A percentile compares a stretch with the other conserved stretches of the same genome.
Evolutionary conservation across 2,888 invertebrate species (phyloP).

Genomic region (Nebria brevicollis): DNA sequence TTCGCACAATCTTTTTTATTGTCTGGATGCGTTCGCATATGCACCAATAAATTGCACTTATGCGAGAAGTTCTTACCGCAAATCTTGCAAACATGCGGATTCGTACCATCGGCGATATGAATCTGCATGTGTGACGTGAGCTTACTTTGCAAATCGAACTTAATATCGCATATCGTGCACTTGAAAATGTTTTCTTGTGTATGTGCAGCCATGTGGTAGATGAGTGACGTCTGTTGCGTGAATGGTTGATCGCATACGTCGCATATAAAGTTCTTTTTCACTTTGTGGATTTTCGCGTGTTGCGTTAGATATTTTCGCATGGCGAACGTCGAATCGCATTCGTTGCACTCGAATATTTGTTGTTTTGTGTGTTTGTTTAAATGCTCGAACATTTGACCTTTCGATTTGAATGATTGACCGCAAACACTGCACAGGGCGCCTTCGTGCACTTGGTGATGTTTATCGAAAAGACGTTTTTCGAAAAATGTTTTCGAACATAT

Average conservation of each 20-base stretch:
- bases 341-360: neutral
- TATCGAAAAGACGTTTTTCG: neutral
- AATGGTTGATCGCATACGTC: constrained; percentile 5
- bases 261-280: constrained; percentile 14
- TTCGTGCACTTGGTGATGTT: neutral
- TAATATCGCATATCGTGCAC: constrained; percentile 15
- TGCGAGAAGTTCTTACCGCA: constrained; percentile 20
- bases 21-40: constrained; percentile 19
- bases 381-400: neutral
- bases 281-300: constrained; percentile 4
- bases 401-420: neutral
- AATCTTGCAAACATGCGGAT: constrained; percentile 18
- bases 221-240: constrained; percentile 20
- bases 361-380: constrained; percentile 2
- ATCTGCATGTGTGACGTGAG: constrained; percentile 12
- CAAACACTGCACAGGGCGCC: constrained; percentile 4
- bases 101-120: constrained; percentile 25
- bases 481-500: constrained; percentile 3
- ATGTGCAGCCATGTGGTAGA: constrained; percentile 20
- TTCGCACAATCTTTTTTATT: neutral
- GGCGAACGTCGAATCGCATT: neutral
- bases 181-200: constrained; percentile 25
- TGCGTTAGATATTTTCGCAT: constrained; percentile 1
- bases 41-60: constrained; percentile 31
- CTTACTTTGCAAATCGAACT: constrained; percentile 21